Evolutionary conservation across 2,113 vertebrate species (phyloP).

Genomic region (Misgurnus anguillicaudatus): DNA sequence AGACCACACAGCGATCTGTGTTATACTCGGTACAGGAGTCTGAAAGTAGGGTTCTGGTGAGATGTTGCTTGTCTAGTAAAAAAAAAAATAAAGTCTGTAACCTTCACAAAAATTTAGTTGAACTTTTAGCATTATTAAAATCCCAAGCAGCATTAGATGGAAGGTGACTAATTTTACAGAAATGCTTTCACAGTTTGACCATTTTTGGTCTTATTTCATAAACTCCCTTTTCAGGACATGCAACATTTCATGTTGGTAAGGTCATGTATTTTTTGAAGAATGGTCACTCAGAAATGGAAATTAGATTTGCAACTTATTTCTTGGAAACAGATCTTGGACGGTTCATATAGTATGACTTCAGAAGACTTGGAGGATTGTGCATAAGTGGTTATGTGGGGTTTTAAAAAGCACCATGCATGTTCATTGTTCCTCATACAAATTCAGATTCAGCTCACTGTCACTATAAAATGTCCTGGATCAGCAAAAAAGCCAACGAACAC

Average conservation of each 20-base stretch:
- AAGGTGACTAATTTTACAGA: not conserved
- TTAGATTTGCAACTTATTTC: no score
- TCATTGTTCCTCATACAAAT: no score
- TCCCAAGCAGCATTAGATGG: no score
- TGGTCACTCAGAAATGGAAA: no score
- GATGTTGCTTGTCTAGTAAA: not conserved
- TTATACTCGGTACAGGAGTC: not conserved
- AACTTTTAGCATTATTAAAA: not conserved
- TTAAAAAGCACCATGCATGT: no score
- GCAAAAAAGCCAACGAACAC: not conserved
- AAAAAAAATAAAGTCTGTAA: no score
- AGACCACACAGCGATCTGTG: conserved; percentile 41
- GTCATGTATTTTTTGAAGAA: not conserved
- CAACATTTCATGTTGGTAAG: not conserved
- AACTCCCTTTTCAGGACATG: not conserved
- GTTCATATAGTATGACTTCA: no score
- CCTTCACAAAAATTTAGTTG: not conserved
- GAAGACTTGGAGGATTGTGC: no score
- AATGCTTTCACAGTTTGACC: not conserved
- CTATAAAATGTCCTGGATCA: not conserved
- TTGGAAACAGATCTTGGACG: no score
- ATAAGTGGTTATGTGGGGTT: no score
- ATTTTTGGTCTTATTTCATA: not conserved
- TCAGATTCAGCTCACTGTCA: not conserved
- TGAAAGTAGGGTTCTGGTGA: not conserved